Evolutionary conservation across 2,113 vertebrate species (phyloP), one percentile per base, ranked within the genome.

Genomic region (Empidonax alnorum): DNA sequence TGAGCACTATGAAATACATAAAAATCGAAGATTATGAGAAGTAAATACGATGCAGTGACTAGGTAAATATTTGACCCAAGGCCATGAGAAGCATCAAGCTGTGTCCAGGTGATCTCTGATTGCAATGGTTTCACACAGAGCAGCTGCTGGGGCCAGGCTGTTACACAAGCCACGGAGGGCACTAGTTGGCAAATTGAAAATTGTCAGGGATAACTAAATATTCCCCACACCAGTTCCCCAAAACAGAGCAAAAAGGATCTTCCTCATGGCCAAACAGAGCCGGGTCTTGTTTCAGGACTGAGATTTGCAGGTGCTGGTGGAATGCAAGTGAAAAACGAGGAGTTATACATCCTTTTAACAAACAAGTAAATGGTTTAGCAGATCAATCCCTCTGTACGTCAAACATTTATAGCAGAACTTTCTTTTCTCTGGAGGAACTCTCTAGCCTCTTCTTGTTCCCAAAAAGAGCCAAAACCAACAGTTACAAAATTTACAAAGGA

Each of bases 41-140:
- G 23, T 13, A 84, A 91, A 59, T 15, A 35, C 3, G 28, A 39
- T 35, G 5, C 2, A 47, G 55, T 52, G 28, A 41, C 9, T 27
- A 28, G 83, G 41, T 1, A 53, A 62, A 17, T 59, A 37, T 18
- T 27, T 90, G 49, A 62, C 17, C 37, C 27, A 30, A 44, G 42
- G 49, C 10, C 41, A 41, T 4, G 16, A 18, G 69, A 86, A 69
- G 13, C 35, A 73, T 3, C 21, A 7, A 25, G 62, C 2, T 77
- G 33, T 15, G 19, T 22, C 25, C 10, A 35, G 39, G 58, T 31
- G 35, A 49, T 21, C 52, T 63, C 33, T 42, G 67, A 6, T 5
- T 37, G 27, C 0, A 0, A 4, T 28, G 14, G 12, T 4, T 63
- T 53, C 52, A 23, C 0, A 3, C 25, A 12, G 3, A 67, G 20